Evolutionary conservation across 2,888 invertebrate species (phyloP), one percentile per base, ranked within the genome.

Genomic region (Seira musarum): DNA sequence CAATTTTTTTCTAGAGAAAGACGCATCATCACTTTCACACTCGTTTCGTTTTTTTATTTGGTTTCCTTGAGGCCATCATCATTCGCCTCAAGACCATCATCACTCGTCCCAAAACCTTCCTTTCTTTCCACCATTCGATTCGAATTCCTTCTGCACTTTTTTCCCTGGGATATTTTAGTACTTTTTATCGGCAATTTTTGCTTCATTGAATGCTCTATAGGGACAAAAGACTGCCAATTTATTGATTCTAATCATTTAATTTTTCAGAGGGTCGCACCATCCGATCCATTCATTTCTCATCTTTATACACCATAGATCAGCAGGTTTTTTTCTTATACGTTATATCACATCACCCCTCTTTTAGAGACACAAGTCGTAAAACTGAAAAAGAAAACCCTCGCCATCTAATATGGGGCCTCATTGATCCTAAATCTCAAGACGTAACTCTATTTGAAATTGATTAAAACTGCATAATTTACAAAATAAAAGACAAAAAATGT

Each of bases 181-280:
- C 72, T 68, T 81, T 76, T 85, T 86, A 86, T 85, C 85, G 81
- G 77, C 68, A 82, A 82, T 85, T 84, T 85, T 82, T 85, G 87
- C 85, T 85, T 85, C 83, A 86, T 82, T 85, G 87, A 81, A 78
- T 85, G 80, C 81, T 86, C 83, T 84, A 85, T 84, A 82, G 82
- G 83, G 85, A 86, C 86, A 85, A 86, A 85, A 85, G 84, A 85
- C 84, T 85, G 81, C 83, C 86, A 86, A 85, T 86, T 86, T 86
- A 85, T 85, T 87, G 86, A 87, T 87, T 85, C 84, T 84, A 84
- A 85, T 87, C 86, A 87, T 85, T 85, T 87, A 85, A 87, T 87
- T 85, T 87, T 85, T 87, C 80, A 81, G 82, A 71, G 84, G 84
- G 85, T 84, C 83, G 83, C 80, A 83, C 81, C 84, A 81, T 83